Percentiles rank a stretch among this genome's conserved stretches.
Evolutionary conservation across 2,113 vertebrate genomes (phyloP).

Genomic region (Silurus meridionalis): DNA sequence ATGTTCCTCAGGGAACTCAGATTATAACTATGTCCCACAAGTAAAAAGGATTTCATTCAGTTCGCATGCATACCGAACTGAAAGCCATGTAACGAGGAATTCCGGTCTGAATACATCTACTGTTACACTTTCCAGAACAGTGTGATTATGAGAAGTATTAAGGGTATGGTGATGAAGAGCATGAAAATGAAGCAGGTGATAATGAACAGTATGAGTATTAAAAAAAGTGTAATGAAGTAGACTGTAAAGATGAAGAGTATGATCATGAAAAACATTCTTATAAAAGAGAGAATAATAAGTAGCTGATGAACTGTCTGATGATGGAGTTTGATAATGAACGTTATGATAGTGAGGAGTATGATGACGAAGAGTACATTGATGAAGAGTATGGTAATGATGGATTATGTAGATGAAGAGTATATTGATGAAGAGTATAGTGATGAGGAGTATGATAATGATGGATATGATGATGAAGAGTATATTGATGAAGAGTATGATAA

Average conservation of each 20-base stretch:
- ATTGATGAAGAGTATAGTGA: background rate
- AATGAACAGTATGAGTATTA: background rate
- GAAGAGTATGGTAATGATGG: background rate
- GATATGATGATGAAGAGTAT: background rate
- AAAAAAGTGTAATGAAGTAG: background rate
- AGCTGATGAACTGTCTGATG: background rate
- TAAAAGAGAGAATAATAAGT: background rate
- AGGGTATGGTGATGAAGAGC: background rate
- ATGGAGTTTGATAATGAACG: background rate
- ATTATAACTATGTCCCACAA: too few species aligned
- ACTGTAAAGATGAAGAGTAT: background rate
- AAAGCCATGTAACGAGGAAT: too few species aligned
- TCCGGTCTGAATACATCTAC: too few species aligned
- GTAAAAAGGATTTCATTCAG: too few species aligned
- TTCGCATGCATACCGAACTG: too few species aligned
- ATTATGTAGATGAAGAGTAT: too few species aligned
- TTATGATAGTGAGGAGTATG: background rate
- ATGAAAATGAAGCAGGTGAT: background rate
- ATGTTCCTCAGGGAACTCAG: too few species aligned
- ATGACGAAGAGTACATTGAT: background rate
- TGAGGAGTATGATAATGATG: background rate
- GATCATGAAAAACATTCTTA: background rate
- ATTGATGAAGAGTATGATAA: background rate
- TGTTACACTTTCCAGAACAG: too few species aligned
- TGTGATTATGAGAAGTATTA: too few species aligned